Evolutionary conservation across 2,113 vertebrate species (phyloP).

Genomic region (Xenopus borealis): DNA sequence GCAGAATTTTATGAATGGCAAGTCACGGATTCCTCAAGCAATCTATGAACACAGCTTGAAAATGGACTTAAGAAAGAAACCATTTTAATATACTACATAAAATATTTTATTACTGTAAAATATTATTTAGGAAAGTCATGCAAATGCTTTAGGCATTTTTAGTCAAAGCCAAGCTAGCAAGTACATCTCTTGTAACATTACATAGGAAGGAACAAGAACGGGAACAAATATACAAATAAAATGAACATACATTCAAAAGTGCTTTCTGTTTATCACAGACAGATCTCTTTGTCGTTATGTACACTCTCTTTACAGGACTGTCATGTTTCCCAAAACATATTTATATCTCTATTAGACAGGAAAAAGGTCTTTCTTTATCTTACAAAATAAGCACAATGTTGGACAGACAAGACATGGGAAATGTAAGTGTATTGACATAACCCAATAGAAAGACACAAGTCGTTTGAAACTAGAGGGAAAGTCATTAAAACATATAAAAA

Average conservation of each 20-base stretch:
- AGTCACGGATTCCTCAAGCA: no score
- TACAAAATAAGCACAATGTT: neutral
- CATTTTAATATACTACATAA: constrained; percentile 11
- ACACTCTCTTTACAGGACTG: constrained; percentile 13
- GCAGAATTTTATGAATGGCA: no score
- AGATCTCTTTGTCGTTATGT: constrained; percentile 6
- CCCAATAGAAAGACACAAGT: no score
- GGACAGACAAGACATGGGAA: no score
- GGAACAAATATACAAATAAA: constrained; percentile 31
- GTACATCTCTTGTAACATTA: neutral
- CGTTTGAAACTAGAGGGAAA: no score
- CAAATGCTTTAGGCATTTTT: constrained; percentile 9
- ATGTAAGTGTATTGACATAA: no score
- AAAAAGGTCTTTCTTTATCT: neutral
- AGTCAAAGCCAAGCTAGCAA: constrained; percentile 9
- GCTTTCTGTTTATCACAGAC: constrained; percentile 9
- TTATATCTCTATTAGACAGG: neutral
- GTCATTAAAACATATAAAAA: no score
- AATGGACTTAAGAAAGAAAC: no score
- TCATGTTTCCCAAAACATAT: neutral
- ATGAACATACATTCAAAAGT: constrained; percentile 35
- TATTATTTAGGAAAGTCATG: constrained; percentile 10
- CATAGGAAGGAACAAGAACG: constrained; percentile 5
- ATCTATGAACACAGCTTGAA: no score
- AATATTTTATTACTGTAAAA: constrained; percentile 44